Percentiles rank a stretch among this genome's conserved stretches.
phyloP scores from a whole-genome alignment of 2,888 invertebrate genomes.

The Ophioninae sp. region DNA sequence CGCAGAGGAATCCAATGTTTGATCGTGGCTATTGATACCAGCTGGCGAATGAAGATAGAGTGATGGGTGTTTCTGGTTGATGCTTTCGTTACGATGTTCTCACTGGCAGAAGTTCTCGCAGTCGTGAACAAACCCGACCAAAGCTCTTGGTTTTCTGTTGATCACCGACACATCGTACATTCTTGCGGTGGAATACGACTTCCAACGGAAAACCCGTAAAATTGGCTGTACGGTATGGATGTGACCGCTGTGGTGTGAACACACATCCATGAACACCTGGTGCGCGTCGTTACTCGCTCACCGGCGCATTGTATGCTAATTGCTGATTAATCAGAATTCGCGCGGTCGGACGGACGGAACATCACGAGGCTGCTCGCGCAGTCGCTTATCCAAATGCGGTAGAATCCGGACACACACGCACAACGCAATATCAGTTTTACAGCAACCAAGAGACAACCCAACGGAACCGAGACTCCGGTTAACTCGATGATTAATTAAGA shows the following conservation, averaged over 20 bases:
- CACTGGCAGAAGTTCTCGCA: conserved; percentile 66
- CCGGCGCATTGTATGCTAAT: conserved; percentile 71
- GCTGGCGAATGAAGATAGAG: conserved; percentile 68
- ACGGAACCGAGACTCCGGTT: conserved; percentile 39
- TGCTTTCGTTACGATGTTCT: conserved; percentile 50
- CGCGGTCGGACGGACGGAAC: conserved; percentile 58
- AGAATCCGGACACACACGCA: conserved; percentile 3
- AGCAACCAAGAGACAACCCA: conserved; percentile 62
- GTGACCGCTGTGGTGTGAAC: background rate
- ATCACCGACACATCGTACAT: conserved; percentile 51
- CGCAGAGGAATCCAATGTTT: conserved; percentile 63
- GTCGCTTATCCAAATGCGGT: conserved; percentile 36
- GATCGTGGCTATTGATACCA: conserved; percentile 79
- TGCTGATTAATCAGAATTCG: conserved; percentile 70
- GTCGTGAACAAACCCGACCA: conserved; percentile 3
- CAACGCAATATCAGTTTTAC: conserved; percentile 10
- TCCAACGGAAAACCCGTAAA: background rate
- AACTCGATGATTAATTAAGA: conserved; percentile 71
- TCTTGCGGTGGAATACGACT: background rate
- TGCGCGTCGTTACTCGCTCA: conserved; percentile 54
- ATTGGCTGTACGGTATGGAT: background rate
- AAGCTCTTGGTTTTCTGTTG: conserved; percentile 48
- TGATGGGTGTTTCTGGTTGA: conserved; percentile 70
- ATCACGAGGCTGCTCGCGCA: conserved; percentile 38
- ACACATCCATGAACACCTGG: conserved; percentile 20